Percentiles rank a stretch among this genome's conserved stretches.
phyloP scores from a whole-genome alignment of 2,113 vertebrate genomes.

The Tetrao urogallus region DNA sequence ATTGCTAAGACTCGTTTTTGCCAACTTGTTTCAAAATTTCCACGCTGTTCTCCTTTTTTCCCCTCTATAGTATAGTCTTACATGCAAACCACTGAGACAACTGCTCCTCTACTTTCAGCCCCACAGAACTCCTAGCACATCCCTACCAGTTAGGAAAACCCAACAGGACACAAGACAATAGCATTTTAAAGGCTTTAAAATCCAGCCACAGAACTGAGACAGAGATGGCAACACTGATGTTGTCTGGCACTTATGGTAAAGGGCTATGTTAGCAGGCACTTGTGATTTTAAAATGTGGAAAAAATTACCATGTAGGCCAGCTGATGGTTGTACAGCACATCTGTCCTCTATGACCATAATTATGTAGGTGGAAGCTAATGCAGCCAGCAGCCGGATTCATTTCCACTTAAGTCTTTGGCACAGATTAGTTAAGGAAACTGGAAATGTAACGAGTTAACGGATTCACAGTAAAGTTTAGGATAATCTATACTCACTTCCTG shows the following conservation, averaged over 20 bases:
- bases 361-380: not conserved
- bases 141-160: not conserved
- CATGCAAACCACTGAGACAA: not conserved
- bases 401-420: constrained; percentile 1
- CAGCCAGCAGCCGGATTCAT: constrained; percentile 25
- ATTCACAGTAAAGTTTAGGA: not conserved
- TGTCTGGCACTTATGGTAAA: not conserved
- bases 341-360: not conserved
- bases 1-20: not conserved
- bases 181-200: not conserved
- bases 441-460: not conserved
- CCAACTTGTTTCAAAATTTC: not conserved
- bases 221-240: not conserved
- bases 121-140: not conserved
- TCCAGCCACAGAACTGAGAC: not conserved
- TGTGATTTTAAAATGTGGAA: not conserved
- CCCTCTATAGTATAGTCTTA: not conserved
- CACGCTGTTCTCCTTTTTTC: not conserved
- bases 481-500: not conserved
- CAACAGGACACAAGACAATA: not conserved
- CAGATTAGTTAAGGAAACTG: not conserved
- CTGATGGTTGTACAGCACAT: not conserved
- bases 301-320: not conserved
- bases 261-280: not conserved
- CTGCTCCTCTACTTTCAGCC: not conserved